These are phyloP conservation scores for Dasypus novemcinctus DNA, from an alignment of 2,113 vertebrate genomes.

Conservation along the genomic window DNA sequence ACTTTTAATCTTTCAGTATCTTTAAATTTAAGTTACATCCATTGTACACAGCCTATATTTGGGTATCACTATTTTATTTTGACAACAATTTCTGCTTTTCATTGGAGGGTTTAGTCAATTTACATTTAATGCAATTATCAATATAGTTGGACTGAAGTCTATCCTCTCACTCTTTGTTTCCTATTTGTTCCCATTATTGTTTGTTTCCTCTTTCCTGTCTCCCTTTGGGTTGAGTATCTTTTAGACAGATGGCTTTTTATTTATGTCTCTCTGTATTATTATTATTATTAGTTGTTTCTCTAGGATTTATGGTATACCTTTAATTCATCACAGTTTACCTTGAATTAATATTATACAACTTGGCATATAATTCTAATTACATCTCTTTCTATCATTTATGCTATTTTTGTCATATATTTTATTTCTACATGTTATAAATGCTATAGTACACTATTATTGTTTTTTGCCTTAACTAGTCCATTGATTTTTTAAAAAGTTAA, in stretches of 20 bases:
- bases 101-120: too few species aligned
- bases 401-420: neutral
- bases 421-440: neutral
- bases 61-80: neutral
- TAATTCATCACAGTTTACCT: neutral
- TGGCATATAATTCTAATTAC: neutral
- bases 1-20: neutral
- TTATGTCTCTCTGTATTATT: neutral
- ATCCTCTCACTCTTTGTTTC: neutral
- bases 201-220: neutral
- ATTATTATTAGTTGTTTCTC: conserved; percentile 4
- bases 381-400: neutral
- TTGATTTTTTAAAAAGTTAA: neutral
- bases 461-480: neutral
- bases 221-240: neutral
- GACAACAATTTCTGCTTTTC: too few species aligned
- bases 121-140: too few species aligned
- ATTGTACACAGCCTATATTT: neutral
- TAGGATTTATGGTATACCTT: neutral
- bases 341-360: neutral
- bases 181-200: neutral
- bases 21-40: neutral
- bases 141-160: neutral
- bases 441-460: neutral
- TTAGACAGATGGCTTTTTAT: neutral